Evolutionary conservation across 2,113 vertebrate genomes (phyloP), one percentile per base, ranked within the genome.

Genomic region (Lates calcarifer): DNA sequence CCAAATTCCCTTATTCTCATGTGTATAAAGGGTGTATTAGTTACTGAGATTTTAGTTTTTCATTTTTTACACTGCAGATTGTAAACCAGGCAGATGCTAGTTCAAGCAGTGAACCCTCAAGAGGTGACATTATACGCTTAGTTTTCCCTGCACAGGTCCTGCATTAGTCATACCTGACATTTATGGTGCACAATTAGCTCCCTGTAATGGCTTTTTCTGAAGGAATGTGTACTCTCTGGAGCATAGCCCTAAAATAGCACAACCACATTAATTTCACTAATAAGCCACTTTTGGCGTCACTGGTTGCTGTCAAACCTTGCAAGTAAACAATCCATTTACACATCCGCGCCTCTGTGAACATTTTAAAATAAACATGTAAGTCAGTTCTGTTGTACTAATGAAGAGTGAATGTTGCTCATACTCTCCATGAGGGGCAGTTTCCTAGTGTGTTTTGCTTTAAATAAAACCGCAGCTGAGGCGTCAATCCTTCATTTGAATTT

Each of bases 81-180:
- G 43, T 3, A 56, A 72, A 37, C 3, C 62, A 67, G 56, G 18
- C 64, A 68, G 77, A 72, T 56, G 24, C 64, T 63, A 37, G 56
- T 76, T 74, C 18, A 86, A 75, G 72, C 82, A 47, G 33, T 28
- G 26, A 77, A 51, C 80, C 71, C 80, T 80, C 68, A 24, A 74
- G 73, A 80, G 82, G 85, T 77, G 84, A 83, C 74, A 69, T 87
- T 77, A 72, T 49, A 84, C 85, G 80, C 75, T 90, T 79, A 78
- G 58, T 89, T 57, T 90, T 91, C 56, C 67, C 83, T 71, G 76
- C 83, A 68, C 80, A 83, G 75, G 79, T 83, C 87, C 76, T 64
- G 72, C 89, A 91, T 94, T 92, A 90, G 86, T 94, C 92, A 93
- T 91, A 93, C 81, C 88, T 90, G 91, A 93, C 93, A 94, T 92